Base-by-base conservation (phyloP, 2,113 vertebrate genomes). In the Oncorhynchus clarkii region DNA sequence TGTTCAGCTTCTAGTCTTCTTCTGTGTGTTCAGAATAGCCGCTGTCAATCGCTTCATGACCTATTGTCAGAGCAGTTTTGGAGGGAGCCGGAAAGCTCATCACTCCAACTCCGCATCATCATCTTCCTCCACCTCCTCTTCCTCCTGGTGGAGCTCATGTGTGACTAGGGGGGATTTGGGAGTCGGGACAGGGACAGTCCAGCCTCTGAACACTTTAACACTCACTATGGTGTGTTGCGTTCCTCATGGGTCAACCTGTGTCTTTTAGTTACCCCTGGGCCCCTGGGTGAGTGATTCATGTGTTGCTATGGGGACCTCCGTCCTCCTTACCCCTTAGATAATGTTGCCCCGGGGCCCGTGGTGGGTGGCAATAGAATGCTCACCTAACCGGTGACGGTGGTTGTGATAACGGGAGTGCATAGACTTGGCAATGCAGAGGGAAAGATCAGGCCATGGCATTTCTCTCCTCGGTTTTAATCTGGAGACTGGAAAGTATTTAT, bases 381-480 rank as follows among this genome's bases (percentile, higher is more conserved):
- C 78, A 84, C 78, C 82, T 80, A 78, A 66, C 9, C 4, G 34
- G 20, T 18, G 6, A 13, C 45, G 13, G 5, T 1, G 11, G 80
- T 3, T 1, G 66, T 13, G 64, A 11, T 11, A 49, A 62, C 22
- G n/a, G 6, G n/a, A 22, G 57, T 66, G 69, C 67, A 48, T 70
- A 71, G 49, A 82, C 39, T 45, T 11, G 77, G 74, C 84, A 74
- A 45, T 29, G 39, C 16, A 81, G 62, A 75, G 80, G 39, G 39
- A 80, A 78, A 86, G 72, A 77, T 51, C 76, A 85, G 79, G 81
- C 78, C 51, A 16, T 18, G 81, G 82, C 84, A 54, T 89, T 81
- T 89, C 85, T 85, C 83, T 90, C 16, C 82, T 87, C 82, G 73
- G 79, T 82, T 80, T 79, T 83, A 54, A 87, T 11, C 39, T 45